Base-by-base conservation (phyloP, 1,140 invertebrate genomes). In the Holcopasites calliopsidis region DNA sequence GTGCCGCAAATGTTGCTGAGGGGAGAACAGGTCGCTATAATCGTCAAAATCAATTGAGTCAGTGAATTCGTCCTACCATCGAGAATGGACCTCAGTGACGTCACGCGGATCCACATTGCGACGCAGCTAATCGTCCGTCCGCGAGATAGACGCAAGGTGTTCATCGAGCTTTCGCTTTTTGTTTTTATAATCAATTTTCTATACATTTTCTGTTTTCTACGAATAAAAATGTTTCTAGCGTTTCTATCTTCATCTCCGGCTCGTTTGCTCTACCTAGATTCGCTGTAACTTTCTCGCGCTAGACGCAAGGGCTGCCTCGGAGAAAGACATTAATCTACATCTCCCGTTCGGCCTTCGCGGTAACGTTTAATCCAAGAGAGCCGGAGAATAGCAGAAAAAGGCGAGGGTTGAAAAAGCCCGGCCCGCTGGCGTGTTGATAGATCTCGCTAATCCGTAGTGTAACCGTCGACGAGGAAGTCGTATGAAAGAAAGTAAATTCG, bases 21-120 rank as follows among this genome's bases (percentile, higher is more conserved):
- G 72, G 97, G 97, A 26, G 97, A 98, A 89, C 96, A 97, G 89
- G 93, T 98, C 33, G 97, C 94, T 23, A 86, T 95, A 49, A 92
- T 95, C 76, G 83, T 90, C 76, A 92, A 90, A 89, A 88, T 91
- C 71, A 79, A 83, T 83, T 83, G 71, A 74, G 16, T 28, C 62
- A 1, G 61, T 74, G 62, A 74, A 74, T 74, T 54, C 38, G 71
- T 61, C 57, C 42, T 38, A 26, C 40, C n/a, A 31, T 11, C 21
- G 28, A 26, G 68, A 31, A 55, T 44, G 57, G 16, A 57, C 57
- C 23, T 33, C 28, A 4, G 13, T 21, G 26, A 16, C 21, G 64
- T 44, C 44, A 61, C n/a, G 33, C 28, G n/a, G n/a, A 3, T 11
- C 11, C 33, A 28, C 38, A 33, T 28, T 31, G 31, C 68, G 57